phyloP scores from a whole-genome alignment of 1,140 invertebrate species.

The Drosophila pseudoananassae region DNA sequence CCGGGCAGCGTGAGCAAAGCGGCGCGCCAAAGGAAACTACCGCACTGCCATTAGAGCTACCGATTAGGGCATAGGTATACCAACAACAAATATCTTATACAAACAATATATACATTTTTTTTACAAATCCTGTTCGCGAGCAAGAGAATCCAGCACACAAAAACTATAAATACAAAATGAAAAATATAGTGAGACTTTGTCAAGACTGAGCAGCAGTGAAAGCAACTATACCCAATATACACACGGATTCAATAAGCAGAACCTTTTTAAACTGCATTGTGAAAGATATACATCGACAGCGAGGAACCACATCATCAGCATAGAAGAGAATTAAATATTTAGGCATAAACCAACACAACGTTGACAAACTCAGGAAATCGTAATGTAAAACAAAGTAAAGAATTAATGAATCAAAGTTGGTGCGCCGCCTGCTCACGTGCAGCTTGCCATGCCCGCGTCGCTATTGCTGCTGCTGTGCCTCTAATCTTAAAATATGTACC shows the following conservation, averaged over 20 bases:
- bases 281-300: constrained; percentile 29
- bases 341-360: constrained; percentile 33
- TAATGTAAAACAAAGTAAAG: constrained; percentile 52
- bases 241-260: constrained; percentile 28
- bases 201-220: constrained; percentile 77
- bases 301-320: constrained; percentile 16
- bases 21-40: constrained; percentile 56
- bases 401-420: constrained; percentile 43
- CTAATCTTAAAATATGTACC: constrained; percentile 29
- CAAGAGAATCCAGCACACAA: constrained; percentile 27
- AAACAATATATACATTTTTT: constrained; percentile 63
- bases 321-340: constrained; percentile 21
- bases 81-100: constrained; percentile 32
- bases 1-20: constrained; percentile 35
- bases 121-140: constrained; percentile 68
- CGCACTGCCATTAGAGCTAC: constrained; percentile 70
- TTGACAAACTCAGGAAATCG: constrained; percentile 73
- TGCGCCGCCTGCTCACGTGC: constrained; percentile 55
- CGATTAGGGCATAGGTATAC: constrained; percentile 61
- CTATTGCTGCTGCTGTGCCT: constrained; percentile 52
- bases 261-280: constrained; percentile 38
- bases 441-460: constrained; percentile 38
- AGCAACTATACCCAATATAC: constrained; percentile 40
- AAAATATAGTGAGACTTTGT: constrained; percentile 72
- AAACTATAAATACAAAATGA: constrained; percentile 49